phyloP scores from a whole-genome alignment of 2,797 vertebrate species.

The Neosilurus mollespiculum region DNA sequence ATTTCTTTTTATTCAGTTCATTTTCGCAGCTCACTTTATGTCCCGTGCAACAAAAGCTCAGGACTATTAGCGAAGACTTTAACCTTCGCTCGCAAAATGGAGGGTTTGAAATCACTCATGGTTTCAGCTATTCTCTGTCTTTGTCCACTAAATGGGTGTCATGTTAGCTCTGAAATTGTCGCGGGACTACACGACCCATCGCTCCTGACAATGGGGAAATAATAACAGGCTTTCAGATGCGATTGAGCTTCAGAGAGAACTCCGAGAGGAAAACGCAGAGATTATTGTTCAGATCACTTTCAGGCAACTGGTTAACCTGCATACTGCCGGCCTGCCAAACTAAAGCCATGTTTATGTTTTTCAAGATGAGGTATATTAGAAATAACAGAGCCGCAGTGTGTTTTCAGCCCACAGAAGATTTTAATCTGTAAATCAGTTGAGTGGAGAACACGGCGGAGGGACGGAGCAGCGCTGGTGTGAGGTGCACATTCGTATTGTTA shows the following conservation, averaged over 20 bases:
- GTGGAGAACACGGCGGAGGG: background rate
- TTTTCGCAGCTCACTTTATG: background rate
- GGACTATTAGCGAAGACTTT: constrained; percentile 1
- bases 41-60: constrained; percentile 3
- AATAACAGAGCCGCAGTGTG: background rate
- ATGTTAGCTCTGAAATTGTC: background rate
- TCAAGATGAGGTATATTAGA: background rate
- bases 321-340: background rate
- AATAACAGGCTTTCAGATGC: constrained; percentile 24
- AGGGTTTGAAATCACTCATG: constrained; percentile 5
- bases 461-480: background rate
- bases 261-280: background rate
- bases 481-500: constrained; percentile 24
- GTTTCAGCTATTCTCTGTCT: background rate
- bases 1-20: background rate
- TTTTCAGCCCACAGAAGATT: background rate
- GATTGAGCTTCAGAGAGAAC: constrained; percentile 1
- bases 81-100: background rate
- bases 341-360: background rate
- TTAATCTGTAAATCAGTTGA: background rate
- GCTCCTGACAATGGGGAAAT: background rate
- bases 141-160: constrained; percentile 21
- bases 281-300: background rate
- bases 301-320: background rate
- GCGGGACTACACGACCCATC: too few species aligned